Base-by-base conservation (phyloP, 2,113 vertebrate genomes). In the Pagrus major region DNA sequence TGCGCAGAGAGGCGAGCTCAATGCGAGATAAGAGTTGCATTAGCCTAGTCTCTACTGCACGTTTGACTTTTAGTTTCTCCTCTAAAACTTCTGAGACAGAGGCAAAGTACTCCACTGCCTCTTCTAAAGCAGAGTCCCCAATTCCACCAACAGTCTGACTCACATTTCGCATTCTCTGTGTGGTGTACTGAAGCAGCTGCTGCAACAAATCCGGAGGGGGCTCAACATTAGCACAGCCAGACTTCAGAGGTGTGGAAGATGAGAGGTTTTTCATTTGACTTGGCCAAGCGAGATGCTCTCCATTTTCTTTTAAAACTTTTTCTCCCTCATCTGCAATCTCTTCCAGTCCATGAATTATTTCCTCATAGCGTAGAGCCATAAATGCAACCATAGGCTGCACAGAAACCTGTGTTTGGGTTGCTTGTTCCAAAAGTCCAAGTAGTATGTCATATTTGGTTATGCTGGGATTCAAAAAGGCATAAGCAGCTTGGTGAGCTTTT, bases 121-220 rank as follows among this genome's bases (percentile, higher is more conserved):
- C 95, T 64, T 96, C 95, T 61, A 99, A 94, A 64, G 95, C 94
- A 0, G 88, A 83, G 18, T 96, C 92, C 0, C 96, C 96, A 75
- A 98, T 88, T 3, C 92, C 89, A 46, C 96, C 88, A 78, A 96
- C 94, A 0, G 92, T 94, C 47, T 94, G 88, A 1, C 94, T 94
- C 69, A 99, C 91, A 33, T 81, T 65, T 76, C 93, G 94, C 95
- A 99, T 97, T 93, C 96, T 96, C 89, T 96, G 95, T 47, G 97
- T 94, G 0, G 97, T 99, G 86, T 99, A 97, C 83, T 97, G 97
- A 66, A 99, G 95, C 4, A 99, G 94, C 87, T 99, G 97, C 46
- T 97, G 97, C 76, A 99, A 81, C 84, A 99, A 95, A 81, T 98
- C 97, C 0, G 98, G 98, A 46, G 92, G 94, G 37, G 91, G 87